Base-by-base conservation (phyloP, 2,888 invertebrate genomes). In the Erannis defoliaria region DNA sequence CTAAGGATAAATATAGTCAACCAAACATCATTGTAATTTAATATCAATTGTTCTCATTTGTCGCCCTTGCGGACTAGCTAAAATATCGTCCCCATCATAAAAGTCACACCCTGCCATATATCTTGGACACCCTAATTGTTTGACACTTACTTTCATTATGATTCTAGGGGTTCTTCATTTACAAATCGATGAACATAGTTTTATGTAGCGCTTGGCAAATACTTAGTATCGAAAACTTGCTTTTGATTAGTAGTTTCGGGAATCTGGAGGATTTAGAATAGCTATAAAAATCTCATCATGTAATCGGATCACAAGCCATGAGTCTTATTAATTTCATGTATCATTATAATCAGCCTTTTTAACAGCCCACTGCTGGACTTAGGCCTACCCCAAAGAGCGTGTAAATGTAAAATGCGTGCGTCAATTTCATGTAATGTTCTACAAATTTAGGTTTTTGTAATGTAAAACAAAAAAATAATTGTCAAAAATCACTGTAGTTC, bases 81-180 rank as follows among this genome's bases (percentile, higher is more conserved):
- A 59, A 73, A 70, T 69, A 71, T 69, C 55, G 69, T 68, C 61
- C 61, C 60, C 54, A 58, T 66, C 67, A 48, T 61, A 49, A 55
- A 65, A 55, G 61, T 55, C 64, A 70, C 72, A 71, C 70, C 70
- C 68, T 33, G 43, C 55, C 42, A 56, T 74, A 67, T 66, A 72
- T 69, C 62, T 71, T 64, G 54, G 48, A 66, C 67, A 63, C 70
- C 71, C 66, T n/a, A n/a, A 31, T 10, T 10, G 64, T 57, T 56
- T 61, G 58, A 50, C 46, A 46, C 59, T 62, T 54, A 53, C 58
- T 64, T 62, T 66, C 53, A 65, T 54, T 19, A 35, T 72, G 69
- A 70, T 72, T 70, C 68, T 54, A 56, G 61, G 46, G 48, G 51
- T 29, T 50, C 64, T 55, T 60, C 53, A 53, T 57, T 53, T 57